A percentile compares a stretch with the other conserved stretches of the same genome.
Conservation (phyloP, 1,140 invertebrate species). For the Cecropterus lyciades region DNA sequence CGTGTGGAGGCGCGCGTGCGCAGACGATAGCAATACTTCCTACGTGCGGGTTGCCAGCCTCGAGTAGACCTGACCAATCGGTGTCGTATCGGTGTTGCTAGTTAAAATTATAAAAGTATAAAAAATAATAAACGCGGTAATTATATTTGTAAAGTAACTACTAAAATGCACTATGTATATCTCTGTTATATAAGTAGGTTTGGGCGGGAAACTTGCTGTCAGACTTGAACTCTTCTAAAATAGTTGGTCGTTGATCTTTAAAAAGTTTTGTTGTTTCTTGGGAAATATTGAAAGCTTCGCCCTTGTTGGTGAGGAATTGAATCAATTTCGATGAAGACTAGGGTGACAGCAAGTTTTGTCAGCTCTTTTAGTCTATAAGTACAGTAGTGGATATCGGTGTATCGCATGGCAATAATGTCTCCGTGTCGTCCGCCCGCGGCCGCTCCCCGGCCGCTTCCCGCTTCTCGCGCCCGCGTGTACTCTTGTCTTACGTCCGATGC, state of each 20-base stretch:
- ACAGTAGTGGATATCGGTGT: conserved; percentile 50
- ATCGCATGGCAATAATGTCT: conserved; percentile 60
- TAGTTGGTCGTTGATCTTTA: not conserved
- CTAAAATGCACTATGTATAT: conserved; percentile 56
- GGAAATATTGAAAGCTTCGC: conserved; percentile 9
- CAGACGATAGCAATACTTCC: conserved; percentile 68
- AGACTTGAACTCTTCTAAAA: not conserved
- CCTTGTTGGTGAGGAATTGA: conserved; percentile 20
- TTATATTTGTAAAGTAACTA: conserved; percentile 55
- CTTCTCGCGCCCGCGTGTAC: conserved; percentile 9
- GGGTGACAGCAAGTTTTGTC: conserved; percentile 1
- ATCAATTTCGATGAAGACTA: conserved; percentile 25
- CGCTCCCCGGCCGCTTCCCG: not conserved
- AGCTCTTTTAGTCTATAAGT: conserved; percentile 26
- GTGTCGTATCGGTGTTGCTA: conserved; percentile 78
- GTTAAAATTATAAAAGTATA: conserved; percentile 49
- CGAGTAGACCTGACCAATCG: conserved; percentile 69
- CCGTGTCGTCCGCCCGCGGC: conserved; percentile 5
- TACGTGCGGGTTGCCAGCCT: conserved; percentile 51
- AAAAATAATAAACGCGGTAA: conserved; percentile 51
- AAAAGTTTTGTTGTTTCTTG: not conserved
- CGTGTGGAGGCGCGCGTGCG: conserved; percentile 23
- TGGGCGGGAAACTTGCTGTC: conserved; percentile 10
- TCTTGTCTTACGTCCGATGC: conserved; percentile 36
- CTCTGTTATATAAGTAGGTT: conserved; percentile 37